Percentiles rank a stretch among this genome's conserved stretches.
Conservation (phyloP, 2,888 invertebrate genomes). For the Taenaris catops region DNA sequence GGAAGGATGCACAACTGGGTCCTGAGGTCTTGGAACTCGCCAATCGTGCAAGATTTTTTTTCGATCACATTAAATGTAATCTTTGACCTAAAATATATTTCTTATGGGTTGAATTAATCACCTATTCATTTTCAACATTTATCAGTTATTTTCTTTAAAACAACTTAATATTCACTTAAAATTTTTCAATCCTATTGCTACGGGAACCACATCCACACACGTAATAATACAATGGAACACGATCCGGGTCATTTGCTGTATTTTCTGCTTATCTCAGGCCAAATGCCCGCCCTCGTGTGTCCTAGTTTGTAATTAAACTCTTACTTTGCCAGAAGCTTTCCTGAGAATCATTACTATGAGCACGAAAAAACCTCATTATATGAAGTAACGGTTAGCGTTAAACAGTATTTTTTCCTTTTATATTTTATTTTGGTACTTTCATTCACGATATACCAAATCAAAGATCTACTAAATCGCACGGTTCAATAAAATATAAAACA, state of each 20-base stretch:
- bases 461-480: no score
- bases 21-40: no score
- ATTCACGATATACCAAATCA: neutral
- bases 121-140: no score
- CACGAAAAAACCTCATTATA: conserved; percentile 3
- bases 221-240: conserved; percentile 2
- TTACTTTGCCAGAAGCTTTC: conserved; percentile 14
- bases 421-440: conserved; percentile 1
- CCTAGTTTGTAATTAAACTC: conserved; percentile 19
- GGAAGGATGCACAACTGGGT: no score
- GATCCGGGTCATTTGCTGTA: conserved; percentile 10
- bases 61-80: neutral
- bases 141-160: no score
- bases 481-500: no score
- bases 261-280: conserved; percentile 11
- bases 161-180: no score
- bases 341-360: conserved; percentile 12
- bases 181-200: no score
- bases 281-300: conserved; percentile 15
- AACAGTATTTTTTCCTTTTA: conserved; percentile 1
- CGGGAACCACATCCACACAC: conserved; percentile 5
- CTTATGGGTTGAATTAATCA: no score
- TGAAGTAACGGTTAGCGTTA: neutral
- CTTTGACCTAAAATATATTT: neutral
- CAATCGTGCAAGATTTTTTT: no score